A percentile compares a stretch with the other conserved stretches of the same genome.
Evolutionary conservation across 2,113 vertebrate species (phyloP).

Genomic region (Channa argus): DNA sequence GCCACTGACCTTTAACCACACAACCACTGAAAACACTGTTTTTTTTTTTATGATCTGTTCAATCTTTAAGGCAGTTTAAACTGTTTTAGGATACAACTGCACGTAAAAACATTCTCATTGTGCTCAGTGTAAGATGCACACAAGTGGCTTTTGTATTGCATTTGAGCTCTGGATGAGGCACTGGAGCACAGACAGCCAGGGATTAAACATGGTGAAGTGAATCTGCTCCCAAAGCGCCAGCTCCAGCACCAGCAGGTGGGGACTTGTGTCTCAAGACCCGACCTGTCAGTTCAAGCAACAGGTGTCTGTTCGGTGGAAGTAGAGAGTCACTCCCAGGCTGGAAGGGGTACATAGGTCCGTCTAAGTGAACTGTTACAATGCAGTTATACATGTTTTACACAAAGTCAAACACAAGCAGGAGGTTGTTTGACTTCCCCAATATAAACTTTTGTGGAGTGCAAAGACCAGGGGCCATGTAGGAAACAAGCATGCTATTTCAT

Average conservation of each 20-base stretch:
- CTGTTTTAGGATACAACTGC: not conserved
- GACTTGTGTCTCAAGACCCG: constrained; percentile 29
- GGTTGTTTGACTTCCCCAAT: not conserved
- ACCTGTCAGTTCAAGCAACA: constrained; percentile 58
- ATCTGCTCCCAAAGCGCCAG: constrained; percentile 24
- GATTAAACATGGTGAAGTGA: constrained; percentile 35
- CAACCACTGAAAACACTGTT: not conserved
- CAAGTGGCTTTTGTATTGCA: constrained; percentile 11
- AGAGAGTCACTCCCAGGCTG: constrained; percentile 21
- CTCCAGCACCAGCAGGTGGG: constrained; percentile 26
- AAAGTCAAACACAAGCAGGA: not conserved
- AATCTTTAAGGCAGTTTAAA: not conserved
- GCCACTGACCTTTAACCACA: constrained; percentile 5
- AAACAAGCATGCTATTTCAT: constrained; percentile 56
- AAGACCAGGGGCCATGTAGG: not conserved
- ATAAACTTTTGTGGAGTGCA: constrained; percentile 3
- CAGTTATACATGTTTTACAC: not conserved
- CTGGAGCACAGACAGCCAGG: not conserved
- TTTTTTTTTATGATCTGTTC: not conserved
- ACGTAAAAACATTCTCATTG: not conserved
- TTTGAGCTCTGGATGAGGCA: constrained; percentile 13
- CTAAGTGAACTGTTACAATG: constrained; percentile 10
- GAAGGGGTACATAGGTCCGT: constrained; percentile 11
- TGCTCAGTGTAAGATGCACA: not conserved
- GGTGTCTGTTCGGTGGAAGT: constrained; percentile 43